Percentiles rank a stretch among this genome's conserved stretches.
These are phyloP conservation scores for Phylloscopus trochiloides DNA, from an alignment of 2,113 vertebrate genomes.

Conservation along the genomic window DNA sequence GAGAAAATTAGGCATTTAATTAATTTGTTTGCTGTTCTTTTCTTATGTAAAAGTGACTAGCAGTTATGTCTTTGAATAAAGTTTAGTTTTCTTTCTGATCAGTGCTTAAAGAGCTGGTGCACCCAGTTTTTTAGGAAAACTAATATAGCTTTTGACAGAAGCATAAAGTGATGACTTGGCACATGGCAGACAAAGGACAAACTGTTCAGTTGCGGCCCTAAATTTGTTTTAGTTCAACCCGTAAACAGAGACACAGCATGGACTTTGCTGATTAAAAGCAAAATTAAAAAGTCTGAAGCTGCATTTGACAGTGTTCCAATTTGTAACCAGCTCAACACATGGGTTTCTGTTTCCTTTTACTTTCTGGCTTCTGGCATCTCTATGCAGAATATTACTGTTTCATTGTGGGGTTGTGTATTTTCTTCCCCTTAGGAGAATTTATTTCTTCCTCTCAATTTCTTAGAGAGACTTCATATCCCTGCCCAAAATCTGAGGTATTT, in stretches of 20 bases:
- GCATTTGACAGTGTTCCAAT: conserved; percentile 6
- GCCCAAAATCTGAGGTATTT: background rate
- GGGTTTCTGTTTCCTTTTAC: background rate
- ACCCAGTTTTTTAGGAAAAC: background rate
- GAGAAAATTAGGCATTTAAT: background rate
- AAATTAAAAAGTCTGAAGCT: conserved; percentile 15
- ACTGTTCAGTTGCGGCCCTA: background rate
- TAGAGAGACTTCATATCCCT: background rate
- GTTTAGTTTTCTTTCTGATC: background rate
- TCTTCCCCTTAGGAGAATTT: background rate
- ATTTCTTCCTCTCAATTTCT: background rate
- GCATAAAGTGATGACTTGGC: conserved; percentile 6
- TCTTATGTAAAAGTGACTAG: background rate
- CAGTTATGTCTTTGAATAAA: background rate
- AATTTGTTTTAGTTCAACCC: conserved; percentile 30
- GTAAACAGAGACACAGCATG: background rate
- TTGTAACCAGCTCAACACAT: background rate
- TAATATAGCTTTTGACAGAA: conserved; percentile 6
- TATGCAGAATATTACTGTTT: background rate
- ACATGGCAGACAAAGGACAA: conserved; percentile 17
- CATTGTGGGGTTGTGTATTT: background rate
- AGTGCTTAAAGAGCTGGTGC: background rate
- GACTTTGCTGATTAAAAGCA: conserved; percentile 44
- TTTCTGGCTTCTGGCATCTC: background rate
- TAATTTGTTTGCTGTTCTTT: background rate